Base-by-base conservation (phyloP, 2,888 invertebrate genomes). In the Pocota personata region DNA sequence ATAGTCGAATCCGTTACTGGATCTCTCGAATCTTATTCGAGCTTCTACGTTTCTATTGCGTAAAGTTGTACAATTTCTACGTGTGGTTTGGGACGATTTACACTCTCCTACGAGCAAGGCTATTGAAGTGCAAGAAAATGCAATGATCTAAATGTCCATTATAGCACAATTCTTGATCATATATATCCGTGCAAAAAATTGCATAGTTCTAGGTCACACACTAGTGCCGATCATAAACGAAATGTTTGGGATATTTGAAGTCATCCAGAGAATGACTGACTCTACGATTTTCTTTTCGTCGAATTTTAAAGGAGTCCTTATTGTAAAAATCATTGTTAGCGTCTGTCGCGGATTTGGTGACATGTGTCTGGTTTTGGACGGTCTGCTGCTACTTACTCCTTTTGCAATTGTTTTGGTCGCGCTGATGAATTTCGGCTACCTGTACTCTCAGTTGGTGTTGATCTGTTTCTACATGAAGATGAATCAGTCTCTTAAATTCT, bases 371-470 rank as follows among this genome's bases (percentile, higher is more conserved):
- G n/a, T n/a, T n/a, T 12, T 35, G 8, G 10, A 2, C 4, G n/a
- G 40, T 14, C 1, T 40, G 57, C 0, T 1, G 1, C 1, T 58
- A 14, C 24, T 24, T 4, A 3, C 35, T 19, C 27, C 43, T 7
- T 5, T 1, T 46, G 46, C 6, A 5, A 0, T 10, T 7, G 24
- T 71, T 1, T n/a, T 71, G 57, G 2, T 1, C 0, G 5, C 24
- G 3, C 0, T 46, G n/a, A 43, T 21, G 8, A 12, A 12, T 12
- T 4, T 57, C 0, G 71, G 32, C 0, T 19, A 57, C 32, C 8
- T 71, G n/a, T 71, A 71, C 24, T 16, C 57, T 1, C 57, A 57
- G 32, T 5, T 71, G 32, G 21, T 71, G 43, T 10, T 67, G 14
- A 50, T 67, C 16, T 21, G 52, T 14, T 52, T 67, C 27, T 67